Base-by-base conservation (phyloP, 2,797 vertebrate genomes). In the Manis javanica region DNA sequence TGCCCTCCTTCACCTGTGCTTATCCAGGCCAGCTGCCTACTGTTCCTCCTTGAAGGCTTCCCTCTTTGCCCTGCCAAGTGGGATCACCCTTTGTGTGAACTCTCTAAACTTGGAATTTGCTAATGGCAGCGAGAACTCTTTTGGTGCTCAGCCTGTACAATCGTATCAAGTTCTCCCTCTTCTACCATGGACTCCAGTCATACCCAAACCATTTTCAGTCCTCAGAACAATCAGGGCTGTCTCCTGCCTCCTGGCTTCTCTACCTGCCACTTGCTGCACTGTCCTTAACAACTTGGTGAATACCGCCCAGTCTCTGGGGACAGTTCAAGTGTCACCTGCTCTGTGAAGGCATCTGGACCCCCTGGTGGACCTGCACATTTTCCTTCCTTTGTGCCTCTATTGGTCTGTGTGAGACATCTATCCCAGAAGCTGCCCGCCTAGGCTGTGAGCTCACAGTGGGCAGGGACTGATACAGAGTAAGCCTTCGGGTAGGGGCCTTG, bases 51-150 rank as follows among this genome's bases (percentile, higher is more conserved):
- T 24, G 31, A 69, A 83, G 46, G 34, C 34, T 72, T 85, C 78
- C 81, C 49, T 79, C 42, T 91, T 74, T 87, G 64, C n/a, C 71
- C 74, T 91, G 24, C 26, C 83, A 87, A 81, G 26, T 82, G 37
- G 57, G 42, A 82, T 72, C 3, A 15, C 42, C 24, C 21, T 55
- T 85, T 94, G 34, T 61, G 31, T 85, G 72, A 81, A 86, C 26
- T 72, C 64, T 84, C 49, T 85, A 57, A 69, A 55, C 29, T 77
- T 61, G 61, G 26, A 63, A 77, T 94, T 91, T 94, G 42, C 72
- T 86, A 4, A 69, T 57, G 55, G 37, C 7, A 6, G 49, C 57
- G 42, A 71, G 74, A 95, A 42, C 37, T 78, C 8, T 11, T 68
- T 49, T 64, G n/a, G 46, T 85, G 37, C 49, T 79, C 8, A 13